These are phyloP conservation scores for Catharus fuscescens DNA, from an alignment of 2,113 vertebrate genomes.

Conservation along the genomic window DNA sequence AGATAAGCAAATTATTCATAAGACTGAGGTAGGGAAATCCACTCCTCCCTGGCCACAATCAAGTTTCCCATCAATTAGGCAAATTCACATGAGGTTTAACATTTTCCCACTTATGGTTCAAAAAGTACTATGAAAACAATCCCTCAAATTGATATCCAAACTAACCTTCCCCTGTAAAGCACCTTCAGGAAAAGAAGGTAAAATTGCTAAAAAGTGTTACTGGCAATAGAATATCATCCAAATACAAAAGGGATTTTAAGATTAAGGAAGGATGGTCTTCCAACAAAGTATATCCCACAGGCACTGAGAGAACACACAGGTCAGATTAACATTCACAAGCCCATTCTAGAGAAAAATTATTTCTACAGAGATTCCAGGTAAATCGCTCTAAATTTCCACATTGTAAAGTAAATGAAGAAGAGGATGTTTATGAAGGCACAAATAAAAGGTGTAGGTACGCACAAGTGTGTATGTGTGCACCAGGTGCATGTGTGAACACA, in stretches of 20 bases:
- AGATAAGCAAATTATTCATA: constrained; percentile 42
- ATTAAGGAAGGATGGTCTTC: neutral
- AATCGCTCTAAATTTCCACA: neutral
- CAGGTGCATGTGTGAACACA: neutral
- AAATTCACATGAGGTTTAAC: constrained; percentile 55
- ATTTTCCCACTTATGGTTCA: constrained; percentile 17
- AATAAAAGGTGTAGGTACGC: neutral
- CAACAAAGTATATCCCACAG: neutral
- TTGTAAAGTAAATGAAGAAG: neutral
- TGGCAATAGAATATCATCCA: neutral
- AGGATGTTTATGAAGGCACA: neutral
- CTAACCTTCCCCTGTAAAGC: neutral
- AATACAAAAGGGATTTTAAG: neutral
- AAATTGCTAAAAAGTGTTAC: neutral
- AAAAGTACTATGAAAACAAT: neutral
- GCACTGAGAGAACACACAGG: neutral
- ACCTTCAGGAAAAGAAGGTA: neutral
- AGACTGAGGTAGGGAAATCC: constrained; percentile 1
- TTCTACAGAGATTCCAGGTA: neutral
- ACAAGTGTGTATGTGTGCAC: neutral
- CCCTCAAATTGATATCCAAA: neutral
- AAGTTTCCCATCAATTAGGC: constrained; percentile 53
- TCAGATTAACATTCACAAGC: neutral
- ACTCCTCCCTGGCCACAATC: constrained; percentile 27
- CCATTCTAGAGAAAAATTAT: neutral